Evolutionary conservation across 2,113 vertebrate genomes (phyloP).

Genomic region (Penelope pileata): DNA sequence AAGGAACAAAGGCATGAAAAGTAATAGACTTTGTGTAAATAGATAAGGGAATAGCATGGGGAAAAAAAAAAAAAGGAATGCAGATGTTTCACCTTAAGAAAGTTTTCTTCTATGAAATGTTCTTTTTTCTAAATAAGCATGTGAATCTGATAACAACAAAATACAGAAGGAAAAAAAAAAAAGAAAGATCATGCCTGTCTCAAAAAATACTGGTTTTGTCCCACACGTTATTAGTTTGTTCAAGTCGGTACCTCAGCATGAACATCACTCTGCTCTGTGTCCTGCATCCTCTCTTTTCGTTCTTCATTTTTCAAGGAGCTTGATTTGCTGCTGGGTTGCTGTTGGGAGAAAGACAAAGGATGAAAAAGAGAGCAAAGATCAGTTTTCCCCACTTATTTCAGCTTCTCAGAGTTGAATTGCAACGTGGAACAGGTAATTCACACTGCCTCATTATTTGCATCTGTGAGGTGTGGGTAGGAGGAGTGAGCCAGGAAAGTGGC

Average conservation of each 20-base stretch:
- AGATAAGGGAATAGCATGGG: not conserved
- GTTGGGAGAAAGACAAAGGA: not conserved
- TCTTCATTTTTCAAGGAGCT: not conserved
- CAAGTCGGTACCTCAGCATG: conserved; percentile 41
- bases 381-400: not conserved
- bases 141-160: not conserved
- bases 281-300: not conserved
- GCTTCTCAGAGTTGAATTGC: not conserved
- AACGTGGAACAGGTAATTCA: accelerated
- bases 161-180: accelerated
- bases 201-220: not conserved
- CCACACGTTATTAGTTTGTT: not conserved
- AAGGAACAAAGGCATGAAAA: not conserved
- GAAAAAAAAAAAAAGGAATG: not conserved
- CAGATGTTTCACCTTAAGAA: not conserved
- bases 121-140: not conserved
- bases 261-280: accelerated
- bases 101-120: not conserved
- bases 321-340: conserved; percentile 12
- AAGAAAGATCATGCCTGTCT: not conserved
- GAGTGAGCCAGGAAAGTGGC: accelerated
- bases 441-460: not conserved
- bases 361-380: not conserved
- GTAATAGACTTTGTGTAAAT: not conserved
- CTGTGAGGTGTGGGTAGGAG: not conserved